Evolutionary conservation across 2,888 invertebrate species (phyloP).

Genomic region (Agrilus cyanescens): DNA sequence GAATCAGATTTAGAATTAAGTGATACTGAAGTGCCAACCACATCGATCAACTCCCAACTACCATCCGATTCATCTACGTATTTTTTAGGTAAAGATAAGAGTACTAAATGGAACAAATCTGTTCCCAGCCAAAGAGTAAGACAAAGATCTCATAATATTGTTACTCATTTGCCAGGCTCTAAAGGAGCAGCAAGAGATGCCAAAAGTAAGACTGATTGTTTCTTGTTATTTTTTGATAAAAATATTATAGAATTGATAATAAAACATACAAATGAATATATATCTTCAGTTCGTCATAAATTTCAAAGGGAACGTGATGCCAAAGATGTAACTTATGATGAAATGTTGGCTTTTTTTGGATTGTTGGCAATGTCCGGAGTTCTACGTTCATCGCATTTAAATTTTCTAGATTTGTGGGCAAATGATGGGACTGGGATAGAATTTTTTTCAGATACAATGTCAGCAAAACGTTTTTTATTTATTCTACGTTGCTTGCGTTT

Average conservation of each 20-base stretch:
- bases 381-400: conserved; percentile 12
- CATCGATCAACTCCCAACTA: no score
- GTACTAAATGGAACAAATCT: conserved; percentile 4
- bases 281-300: no score
- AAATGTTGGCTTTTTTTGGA: conserved; percentile 17
- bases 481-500: conserved; percentile 10
- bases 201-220: no score
- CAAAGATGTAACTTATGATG: conserved; percentile 10
- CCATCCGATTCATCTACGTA: no score
- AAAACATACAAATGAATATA: no score
- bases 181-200: not conserved
- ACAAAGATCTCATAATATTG: conserved; percentile 3
- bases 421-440: conserved; percentile 13
- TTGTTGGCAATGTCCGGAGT: conserved; percentile 17
- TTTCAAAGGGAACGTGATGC: no score
- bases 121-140: conserved; percentile 2
- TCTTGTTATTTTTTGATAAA: no score
- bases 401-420: conserved; percentile 14
- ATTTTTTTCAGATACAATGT: conserved; percentile 15
- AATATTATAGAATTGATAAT: not conserved
- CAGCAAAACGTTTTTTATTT: conserved; percentile 12
- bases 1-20: no score
- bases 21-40: no score
- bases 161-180: conserved; percentile 3
- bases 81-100: no score